Conservation (phyloP, 30 jellyfish, hydroid and myxozoan genomes). For the Aurelia aurita region DNA sequence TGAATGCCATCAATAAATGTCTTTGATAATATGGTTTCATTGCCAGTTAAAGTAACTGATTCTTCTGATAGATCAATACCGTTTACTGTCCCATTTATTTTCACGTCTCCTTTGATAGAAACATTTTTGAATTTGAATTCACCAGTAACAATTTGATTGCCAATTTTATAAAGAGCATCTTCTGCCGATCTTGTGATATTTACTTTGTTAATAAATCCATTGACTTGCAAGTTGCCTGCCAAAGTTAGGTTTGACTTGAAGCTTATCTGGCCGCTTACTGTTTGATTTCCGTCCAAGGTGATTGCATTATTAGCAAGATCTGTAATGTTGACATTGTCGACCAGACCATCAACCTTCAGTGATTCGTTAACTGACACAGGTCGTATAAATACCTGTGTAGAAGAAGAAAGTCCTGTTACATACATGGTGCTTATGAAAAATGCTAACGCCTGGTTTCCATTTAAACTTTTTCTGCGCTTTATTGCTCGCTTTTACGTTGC, state of each 20-base stretch:
- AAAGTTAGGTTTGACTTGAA: constrained; percentile 21
- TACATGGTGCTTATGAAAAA: too few relatives aligned
- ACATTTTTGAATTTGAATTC: constrained; percentile 9
- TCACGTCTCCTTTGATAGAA: constrained; percentile 43
- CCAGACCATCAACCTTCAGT: constrained; percentile 64
- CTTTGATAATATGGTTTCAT: constrained; percentile 57
- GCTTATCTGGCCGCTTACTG: constrained; percentile 26
- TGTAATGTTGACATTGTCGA: constrained; percentile 87
- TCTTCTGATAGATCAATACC: constrained; percentile 81
- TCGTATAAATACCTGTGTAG: constrained; percentile 16
- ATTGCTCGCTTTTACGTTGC: too few relatives aligned
- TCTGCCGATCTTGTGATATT: constrained; percentile 33
- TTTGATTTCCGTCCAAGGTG: constrained; percentile 33
- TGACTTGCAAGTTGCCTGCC: constrained; percentile 56
- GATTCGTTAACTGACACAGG: constrained; percentile 33
- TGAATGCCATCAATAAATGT: constrained; percentile 39
- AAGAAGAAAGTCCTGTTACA: neutral
- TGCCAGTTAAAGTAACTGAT: constrained; percentile 70
- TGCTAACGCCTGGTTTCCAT: too few relatives aligned
- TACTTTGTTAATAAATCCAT: constrained; percentile 55
- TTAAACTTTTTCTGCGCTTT: too few relatives aligned
- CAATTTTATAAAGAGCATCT: constrained; percentile 60
- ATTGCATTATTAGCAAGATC: constrained; percentile 49
- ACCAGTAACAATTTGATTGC: constrained; percentile 63
- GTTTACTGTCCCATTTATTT: constrained; percentile 63